Evolutionary conservation across 1,140 invertebrate genomes (phyloP).

Genomic region (Heliconius nattereri): DNA sequence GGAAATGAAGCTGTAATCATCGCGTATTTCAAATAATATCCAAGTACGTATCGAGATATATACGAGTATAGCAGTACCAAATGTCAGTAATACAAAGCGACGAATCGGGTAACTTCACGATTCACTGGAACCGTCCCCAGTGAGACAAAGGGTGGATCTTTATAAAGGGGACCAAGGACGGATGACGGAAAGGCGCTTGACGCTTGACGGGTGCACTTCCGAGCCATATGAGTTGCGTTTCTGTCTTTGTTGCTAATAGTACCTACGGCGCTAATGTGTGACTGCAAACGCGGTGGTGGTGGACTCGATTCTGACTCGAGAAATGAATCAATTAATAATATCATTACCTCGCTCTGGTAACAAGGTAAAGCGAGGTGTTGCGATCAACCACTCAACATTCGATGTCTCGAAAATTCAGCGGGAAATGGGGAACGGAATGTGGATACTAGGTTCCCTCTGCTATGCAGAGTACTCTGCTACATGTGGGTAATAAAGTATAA

Average conservation of each 20-base stretch:
- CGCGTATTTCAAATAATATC: not conserved
- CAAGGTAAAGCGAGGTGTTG: not conserved
- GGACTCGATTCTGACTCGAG: not conserved
- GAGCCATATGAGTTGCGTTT: conserved; percentile 3
- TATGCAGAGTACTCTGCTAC: too few relatives aligned
- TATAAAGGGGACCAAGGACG: conserved; percentile 27
- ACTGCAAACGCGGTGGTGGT: too few relatives aligned
- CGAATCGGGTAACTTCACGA: conserved; percentile 35
- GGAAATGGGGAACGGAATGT: not conserved
- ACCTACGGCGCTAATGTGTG: not conserved
- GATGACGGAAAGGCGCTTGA: conserved; percentile 33
- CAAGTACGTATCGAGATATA: conserved; percentile 13
- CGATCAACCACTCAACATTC: not conserved
- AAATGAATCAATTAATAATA: not conserved
- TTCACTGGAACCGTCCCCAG: conserved; percentile 31
- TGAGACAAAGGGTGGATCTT: conserved; percentile 23
- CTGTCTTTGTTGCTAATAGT: not conserved
- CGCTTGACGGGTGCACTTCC: conserved; percentile 32
- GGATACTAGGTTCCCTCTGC: too few relatives aligned
- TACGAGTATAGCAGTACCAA: conserved; percentile 2
- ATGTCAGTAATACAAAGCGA: conserved; percentile 34
- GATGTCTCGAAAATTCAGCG: not conserved
- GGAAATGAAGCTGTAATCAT: too few relatives aligned
- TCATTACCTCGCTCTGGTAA: not conserved
- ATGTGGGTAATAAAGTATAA: too few relatives aligned